These are phyloP conservation scores for Chromobotia macracanthus DNA, from an alignment of 2,797 vertebrate genomes.

Conservation along the genomic window DNA sequence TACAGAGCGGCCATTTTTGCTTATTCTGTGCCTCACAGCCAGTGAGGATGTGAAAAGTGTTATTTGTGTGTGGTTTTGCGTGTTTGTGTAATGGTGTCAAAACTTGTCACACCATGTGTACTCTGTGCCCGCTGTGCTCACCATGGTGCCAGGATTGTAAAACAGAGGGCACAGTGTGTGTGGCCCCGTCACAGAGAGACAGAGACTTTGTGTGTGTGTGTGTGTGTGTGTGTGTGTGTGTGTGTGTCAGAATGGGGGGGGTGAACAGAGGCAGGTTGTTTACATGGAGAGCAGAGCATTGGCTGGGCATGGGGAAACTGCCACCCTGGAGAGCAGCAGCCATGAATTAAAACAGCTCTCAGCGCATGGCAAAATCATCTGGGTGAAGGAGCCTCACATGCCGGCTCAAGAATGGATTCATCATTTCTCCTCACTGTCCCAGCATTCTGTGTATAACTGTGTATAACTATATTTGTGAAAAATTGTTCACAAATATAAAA, in stretches of 20 bases:
- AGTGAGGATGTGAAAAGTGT: slow-evolving; percentile 17
- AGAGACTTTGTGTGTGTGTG: slow-evolving; percentile 24
- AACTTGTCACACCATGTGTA: slow-evolving; percentile 48
- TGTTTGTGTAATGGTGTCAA: slow-evolving; percentile 4
- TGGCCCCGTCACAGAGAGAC: slow-evolving; percentile 41
- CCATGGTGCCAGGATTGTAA: slow-evolving; percentile 45
- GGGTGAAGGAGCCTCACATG: neutral
- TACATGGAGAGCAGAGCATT: slow-evolving; percentile 35
- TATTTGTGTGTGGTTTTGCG: neutral
- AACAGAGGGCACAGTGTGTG: slow-evolving; percentile 59
- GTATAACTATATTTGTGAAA: no score
- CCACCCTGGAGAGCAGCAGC: slow-evolving; percentile 9
- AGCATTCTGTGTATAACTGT: neutral
- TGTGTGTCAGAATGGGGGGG: neutral
- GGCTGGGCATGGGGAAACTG: slow-evolving; percentile 34
- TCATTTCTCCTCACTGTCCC: neutral
- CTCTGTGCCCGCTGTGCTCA: slow-evolving; percentile 43
- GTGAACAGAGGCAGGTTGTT: slow-evolving; percentile 53
- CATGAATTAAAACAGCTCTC: no score
- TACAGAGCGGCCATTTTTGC: no score
- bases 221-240: slow-evolving; percentile 1
- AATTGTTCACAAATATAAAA: neutral
- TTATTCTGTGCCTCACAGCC: no score
- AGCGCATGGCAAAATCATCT: slow-evolving; percentile 7
- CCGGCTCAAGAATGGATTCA: neutral